Base-by-base conservation (phyloP, 2,113 vertebrate species). In the Mastomys natalensis region DNA sequence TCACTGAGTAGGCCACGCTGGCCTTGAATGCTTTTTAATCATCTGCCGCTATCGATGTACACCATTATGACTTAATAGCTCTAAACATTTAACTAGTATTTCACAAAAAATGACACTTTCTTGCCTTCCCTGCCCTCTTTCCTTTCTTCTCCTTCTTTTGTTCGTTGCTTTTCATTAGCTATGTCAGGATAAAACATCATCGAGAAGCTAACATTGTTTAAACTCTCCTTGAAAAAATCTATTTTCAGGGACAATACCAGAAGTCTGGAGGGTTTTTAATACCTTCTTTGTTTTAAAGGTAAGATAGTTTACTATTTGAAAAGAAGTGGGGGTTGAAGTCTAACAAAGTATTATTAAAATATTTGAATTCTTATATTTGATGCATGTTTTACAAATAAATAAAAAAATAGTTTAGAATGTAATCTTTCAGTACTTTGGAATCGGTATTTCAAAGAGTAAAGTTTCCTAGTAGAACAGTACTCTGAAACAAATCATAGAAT, bases 141-240 rank as follows among this genome's bases (percentile, higher is more conserved):
- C 40, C 8, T 70, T 66, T 45, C 29, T 58, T 58, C 11, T 45
- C 34, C 48, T 85, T n/a, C 53, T 92, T 94, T 55, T 43, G 77
- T 62, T 74, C 93, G 97, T 97, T 98, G 21, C 96, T 93, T 96
- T 97, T 96, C 80, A 92, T 98, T 97, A 92, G 93, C 94, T 97
- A 97, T 92, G 92, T 97, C 95, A 97, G 91, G 98, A 96, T 3
- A 72, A 97, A 98, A 97, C 29, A 98, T 95, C 97, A 98, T 96
- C 96, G 95, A 97, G 98, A 98, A 97, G 90, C 96, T 97, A 98
- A 96, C 90, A 93, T 51, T 55, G 12, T 60, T 91, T 55, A 58
- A 51, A 94, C 95, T 97, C 90, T 96, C 74, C 76, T 98, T 97
- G 91, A 97, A 97, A 90, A 97, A 97, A 90, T 96, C 19, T 96